These are phyloP conservation scores for Nomada goodeniana DNA, from an alignment of 2,888 invertebrate genomes.

Conservation along the genomic window DNA sequence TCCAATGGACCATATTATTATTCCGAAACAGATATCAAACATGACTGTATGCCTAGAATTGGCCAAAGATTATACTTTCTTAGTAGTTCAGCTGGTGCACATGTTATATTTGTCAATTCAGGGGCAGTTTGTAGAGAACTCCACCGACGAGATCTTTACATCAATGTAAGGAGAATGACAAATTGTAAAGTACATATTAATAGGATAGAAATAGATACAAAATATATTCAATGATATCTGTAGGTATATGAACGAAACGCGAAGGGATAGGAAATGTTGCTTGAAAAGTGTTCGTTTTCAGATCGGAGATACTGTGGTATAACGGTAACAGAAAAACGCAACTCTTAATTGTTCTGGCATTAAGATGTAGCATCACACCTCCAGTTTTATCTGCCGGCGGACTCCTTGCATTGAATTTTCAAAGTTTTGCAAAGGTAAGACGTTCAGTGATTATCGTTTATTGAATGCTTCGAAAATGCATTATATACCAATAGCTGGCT, in stretches of 20 bases:
- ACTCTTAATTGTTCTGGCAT: not conserved
- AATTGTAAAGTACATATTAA: not conserved
- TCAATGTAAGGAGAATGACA: constrained; percentile 11
- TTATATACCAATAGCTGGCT: too few species aligned
- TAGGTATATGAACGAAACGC: not conserved
- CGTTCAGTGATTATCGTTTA: not conserved
- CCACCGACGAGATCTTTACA: not conserved
- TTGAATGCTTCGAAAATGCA: too few species aligned
- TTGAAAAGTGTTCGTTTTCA: not conserved
- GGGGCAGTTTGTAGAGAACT: constrained; percentile 21
- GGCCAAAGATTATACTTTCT: not conserved
- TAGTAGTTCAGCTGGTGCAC: constrained; percentile 11
- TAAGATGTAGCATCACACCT: not conserved
- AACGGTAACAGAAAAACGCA: not conserved
- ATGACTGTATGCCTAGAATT: not conserved
- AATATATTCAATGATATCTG: not conserved
- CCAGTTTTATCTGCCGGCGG: constrained; percentile 26
- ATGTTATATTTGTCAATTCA: constrained; percentile 13
- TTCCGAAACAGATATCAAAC: not conserved
- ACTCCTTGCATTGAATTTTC: constrained; percentile 2
- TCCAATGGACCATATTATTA: not conserved
- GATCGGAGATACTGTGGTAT: constrained; percentile 6
- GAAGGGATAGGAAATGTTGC: not conserved
- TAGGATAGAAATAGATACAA: too few species aligned
- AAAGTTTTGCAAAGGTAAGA: not conserved